Conservation (phyloP, 2,113 vertebrate species). For the Chunga burmeisteri region DNA sequence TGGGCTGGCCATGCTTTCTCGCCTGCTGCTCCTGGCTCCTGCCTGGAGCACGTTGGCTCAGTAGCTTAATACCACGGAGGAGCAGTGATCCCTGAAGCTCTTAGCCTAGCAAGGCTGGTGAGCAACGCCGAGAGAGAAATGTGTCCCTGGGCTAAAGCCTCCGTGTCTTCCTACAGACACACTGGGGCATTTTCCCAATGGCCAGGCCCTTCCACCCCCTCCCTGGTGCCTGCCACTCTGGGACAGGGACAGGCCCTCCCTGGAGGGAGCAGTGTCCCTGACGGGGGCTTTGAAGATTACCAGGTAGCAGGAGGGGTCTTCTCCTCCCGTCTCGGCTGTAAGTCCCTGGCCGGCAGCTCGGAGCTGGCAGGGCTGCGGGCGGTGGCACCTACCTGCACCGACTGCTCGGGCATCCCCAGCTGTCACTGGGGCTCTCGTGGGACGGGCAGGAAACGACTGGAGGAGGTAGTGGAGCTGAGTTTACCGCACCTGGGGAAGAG, state of each 20-base stretch:
- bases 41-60: accelerated
- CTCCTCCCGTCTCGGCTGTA: neutral
- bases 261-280: neutral
- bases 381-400: neutral
- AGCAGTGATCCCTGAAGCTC: neutral
- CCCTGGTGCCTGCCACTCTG: neutral
- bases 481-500: neutral
- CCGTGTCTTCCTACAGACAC: accelerated
- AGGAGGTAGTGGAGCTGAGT: neutral
- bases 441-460: neutral
- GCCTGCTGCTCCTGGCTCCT: neutral
- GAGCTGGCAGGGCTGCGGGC: neutral
- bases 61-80: neutral
- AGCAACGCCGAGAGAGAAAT: neutral
- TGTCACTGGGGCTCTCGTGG: accelerated
- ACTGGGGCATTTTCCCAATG: neutral
- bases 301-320: neutral
- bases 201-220: neutral
- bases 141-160: neutral
- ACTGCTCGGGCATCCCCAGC: neutral
- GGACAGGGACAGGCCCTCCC: neutral
- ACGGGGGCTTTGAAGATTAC: neutral
- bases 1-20: neutral
- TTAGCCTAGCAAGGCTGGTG: neutral
- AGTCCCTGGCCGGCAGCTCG: accelerated